phyloP scores from a whole-genome alignment of 2,888 invertebrate species.

The Xanthostigma xanthostigma region DNA sequence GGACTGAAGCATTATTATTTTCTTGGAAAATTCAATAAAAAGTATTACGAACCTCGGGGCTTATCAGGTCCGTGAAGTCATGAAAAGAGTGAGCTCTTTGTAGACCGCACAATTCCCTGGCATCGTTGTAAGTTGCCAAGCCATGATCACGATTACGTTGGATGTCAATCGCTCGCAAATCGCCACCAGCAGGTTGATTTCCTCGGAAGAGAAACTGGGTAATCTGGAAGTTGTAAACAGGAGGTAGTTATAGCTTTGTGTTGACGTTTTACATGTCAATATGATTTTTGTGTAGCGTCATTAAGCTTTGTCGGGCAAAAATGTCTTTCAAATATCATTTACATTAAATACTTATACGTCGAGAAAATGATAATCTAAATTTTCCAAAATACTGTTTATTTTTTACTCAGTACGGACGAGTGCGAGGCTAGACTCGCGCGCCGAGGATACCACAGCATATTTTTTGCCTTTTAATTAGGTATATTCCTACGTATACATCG shows the following conservation, averaged over 20 bases:
- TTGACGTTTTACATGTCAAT: too few species aligned
- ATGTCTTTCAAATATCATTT: too few species aligned
- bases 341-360: too few species aligned
- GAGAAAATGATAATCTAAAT: too few species aligned
- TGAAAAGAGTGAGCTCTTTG: constrained; percentile 50
- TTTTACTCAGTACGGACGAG: too few species aligned
- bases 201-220: constrained; percentile 52
- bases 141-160: constrained; percentile 82
- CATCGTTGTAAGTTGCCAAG: constrained; percentile 61
- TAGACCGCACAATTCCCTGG: constrained; percentile 61
- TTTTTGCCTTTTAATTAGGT: too few species aligned
- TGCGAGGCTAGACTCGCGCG: too few species aligned
- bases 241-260: too few species aligned
- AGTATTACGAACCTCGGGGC: constrained; percentile 35
- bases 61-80: constrained; percentile 54
- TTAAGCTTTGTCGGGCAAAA: too few species aligned
- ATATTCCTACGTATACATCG: constrained; percentile 17
- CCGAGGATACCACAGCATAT: too few species aligned
- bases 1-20: neutral
- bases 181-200: constrained; percentile 58
- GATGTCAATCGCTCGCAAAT: constrained; percentile 68
- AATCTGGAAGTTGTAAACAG: constrained; percentile 30
- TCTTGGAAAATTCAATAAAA: neutral
- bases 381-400: too few species aligned
- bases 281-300: too few species aligned